These are phyloP conservation scores for Geococcyx californianus DNA, from an alignment of 2,113 vertebrate genomes.

Conservation along the genomic window DNA sequence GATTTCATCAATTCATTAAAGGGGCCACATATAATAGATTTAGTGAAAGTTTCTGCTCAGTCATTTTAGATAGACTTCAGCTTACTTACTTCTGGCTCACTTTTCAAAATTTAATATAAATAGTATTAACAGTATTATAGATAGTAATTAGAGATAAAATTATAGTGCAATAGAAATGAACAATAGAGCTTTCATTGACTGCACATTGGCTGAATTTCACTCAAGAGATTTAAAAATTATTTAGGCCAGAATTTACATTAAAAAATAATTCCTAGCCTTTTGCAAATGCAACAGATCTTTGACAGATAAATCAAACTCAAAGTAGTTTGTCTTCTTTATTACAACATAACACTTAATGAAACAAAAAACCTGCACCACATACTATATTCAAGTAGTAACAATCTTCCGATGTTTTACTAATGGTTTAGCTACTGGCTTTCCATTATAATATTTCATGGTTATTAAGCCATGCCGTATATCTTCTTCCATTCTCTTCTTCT, in stretches of 20 bases:
- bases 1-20: not conserved
- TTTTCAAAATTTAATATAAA: not conserved
- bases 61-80: rapidly evolving
- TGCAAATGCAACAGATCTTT: not conserved
- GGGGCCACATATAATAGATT: rapidly evolving
- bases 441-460: not conserved
- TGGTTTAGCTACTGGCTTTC: not conserved
- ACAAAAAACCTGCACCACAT: not conserved
- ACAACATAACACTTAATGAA: not conserved
- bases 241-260: not conserved
- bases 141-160: not conserved
- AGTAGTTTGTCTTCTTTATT: not conserved
- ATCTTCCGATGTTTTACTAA: not conserved
- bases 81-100: not conserved
- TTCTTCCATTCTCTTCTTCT: not conserved
- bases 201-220: not conserved
- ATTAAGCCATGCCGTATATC: not conserved
- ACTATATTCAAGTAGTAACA: not conserved
- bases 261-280: not conserved
- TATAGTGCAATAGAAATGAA: not conserved
- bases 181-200: not conserved
- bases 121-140: not conserved
- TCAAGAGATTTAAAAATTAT: not conserved
- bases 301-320: not conserved
- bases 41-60: not conserved